These are phyloP conservation scores for Pipa parva DNA, from an alignment of 2,113 vertebrate genomes.

Conservation along the genomic window DNA sequence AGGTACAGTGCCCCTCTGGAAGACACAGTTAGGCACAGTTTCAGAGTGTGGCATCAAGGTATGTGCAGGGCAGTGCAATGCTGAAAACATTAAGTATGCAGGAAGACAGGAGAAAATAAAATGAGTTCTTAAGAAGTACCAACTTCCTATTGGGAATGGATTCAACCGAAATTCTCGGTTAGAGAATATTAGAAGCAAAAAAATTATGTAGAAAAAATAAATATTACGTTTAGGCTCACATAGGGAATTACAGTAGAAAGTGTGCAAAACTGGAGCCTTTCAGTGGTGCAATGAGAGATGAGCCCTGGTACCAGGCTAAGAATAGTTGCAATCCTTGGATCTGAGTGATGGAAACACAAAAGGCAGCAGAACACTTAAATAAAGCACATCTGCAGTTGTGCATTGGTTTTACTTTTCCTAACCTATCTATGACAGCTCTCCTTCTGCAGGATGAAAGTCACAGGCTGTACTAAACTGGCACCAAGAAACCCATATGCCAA, in stretches of 20 bases:
- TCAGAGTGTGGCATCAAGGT: not conserved
- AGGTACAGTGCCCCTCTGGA: not conserved
- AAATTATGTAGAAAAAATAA: slow-evolving; percentile 9
- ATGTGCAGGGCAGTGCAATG: slow-evolving; percentile 22
- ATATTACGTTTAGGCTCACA: slow-evolving; percentile 10
- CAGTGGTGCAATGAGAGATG: not conserved
- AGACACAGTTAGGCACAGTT: not conserved
- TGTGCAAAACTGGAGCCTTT: slow-evolving; percentile 32
- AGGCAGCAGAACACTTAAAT: not conserved
- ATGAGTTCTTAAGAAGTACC: not conserved
- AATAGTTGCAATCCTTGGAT: not conserved
- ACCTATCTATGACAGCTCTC: not conserved
- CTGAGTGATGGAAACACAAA: not conserved
- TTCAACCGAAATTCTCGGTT: not conserved
- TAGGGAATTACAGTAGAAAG: not conserved
- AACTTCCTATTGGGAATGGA: not conserved
- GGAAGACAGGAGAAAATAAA: slow-evolving; percentile 5
- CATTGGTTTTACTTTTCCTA: not conserved
- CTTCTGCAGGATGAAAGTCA: not conserved
- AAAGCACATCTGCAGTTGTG: not conserved
- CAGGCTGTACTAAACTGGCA: not conserved
- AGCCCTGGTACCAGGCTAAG: not conserved
- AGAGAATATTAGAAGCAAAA: slow-evolving; percentile 12
- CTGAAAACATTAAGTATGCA: slow-evolving; percentile 2
- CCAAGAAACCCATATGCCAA: not conserved